A percentile compares a stretch with the other conserved stretches of the same genome.
phyloP scores from a whole-genome alignment of 2,888 invertebrate genomes.

The Synanthedon vespiformis region DNA sequence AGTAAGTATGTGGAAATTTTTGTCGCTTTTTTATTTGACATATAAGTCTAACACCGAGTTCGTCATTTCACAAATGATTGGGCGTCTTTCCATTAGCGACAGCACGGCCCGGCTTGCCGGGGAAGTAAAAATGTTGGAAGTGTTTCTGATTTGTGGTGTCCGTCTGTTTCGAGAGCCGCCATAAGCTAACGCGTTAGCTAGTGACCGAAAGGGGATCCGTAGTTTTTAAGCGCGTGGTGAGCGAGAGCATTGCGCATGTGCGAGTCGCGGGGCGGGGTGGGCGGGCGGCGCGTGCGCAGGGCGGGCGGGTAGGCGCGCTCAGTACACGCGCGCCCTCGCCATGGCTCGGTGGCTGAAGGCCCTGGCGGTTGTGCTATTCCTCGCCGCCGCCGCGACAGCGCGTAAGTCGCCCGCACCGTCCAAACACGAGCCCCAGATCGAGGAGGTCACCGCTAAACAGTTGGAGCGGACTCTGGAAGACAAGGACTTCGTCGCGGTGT shows the following conservation, averaged over 20 bases:
- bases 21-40: no score
- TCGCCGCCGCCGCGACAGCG: conserved; percentile 60
- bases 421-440: conserved; percentile 82
- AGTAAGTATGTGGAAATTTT: no score
- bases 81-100: no score
- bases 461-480: conserved; percentile 89
- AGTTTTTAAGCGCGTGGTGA: background rate
- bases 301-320: conserved; percentile 31
- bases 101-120: no score
- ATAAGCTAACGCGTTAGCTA: background rate
- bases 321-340: conserved; percentile 66
- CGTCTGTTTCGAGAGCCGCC: background rate
- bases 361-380: conserved; percentile 65
- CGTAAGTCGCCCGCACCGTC: conserved; percentile 51
- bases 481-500: conserved; percentile 95
- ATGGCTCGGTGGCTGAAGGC: conserved; percentile 67
- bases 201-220: background rate
- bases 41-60: no score
- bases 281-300: conserved; percentile 32
- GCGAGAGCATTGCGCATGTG: conserved; percentile 8
- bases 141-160: no score
- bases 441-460: conserved; percentile 93
- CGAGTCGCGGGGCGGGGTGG: conserved; percentile 13
- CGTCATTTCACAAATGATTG: no score
- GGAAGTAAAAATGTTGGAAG: no score